Conservation (phyloP, 2,888 invertebrate genomes). For the Lithophane leautieri region DNA sequence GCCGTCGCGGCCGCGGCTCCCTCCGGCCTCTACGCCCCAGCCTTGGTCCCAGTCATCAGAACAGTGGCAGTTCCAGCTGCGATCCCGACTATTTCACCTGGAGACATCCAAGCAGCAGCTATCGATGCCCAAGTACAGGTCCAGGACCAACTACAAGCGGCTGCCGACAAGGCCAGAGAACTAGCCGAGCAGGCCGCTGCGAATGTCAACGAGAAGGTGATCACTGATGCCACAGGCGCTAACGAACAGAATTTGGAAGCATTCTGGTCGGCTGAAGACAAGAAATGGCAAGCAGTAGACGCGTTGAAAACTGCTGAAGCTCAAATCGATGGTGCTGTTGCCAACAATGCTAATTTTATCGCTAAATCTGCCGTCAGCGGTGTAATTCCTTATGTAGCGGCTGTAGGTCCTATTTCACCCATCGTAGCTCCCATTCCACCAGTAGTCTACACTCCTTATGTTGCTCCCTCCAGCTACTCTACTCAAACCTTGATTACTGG, state of each 20-base stretch:
- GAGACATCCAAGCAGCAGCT: constrained; percentile 84
- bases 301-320: constrained; percentile 82
- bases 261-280: constrained; percentile 82
- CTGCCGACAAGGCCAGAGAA: constrained; percentile 77
- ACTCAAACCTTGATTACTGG: constrained; percentile 33
- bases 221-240: constrained; percentile 72
- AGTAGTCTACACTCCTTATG: constrained; percentile 53
- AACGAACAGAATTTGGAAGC: constrained; percentile 75
- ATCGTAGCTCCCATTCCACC: constrained; percentile 62
- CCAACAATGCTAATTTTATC: constrained; percentile 72
- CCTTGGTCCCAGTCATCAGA: constrained; percentile 56
- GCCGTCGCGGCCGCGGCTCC: constrained; percentile 83
- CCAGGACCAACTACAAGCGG: constrained; percentile 75
- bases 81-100: constrained; percentile 78
- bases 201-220: constrained; percentile 74
- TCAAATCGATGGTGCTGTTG: constrained; percentile 78
- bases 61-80: constrained; percentile 67
- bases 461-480: constrained; percentile 30
- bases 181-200: constrained; percentile 75
- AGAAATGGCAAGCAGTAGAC: constrained; percentile 85
- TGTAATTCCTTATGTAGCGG: constrained; percentile 44
- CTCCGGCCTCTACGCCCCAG: constrained; percentile 66
- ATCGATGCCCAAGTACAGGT: constrained; percentile 79
- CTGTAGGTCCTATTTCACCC: constrained; percentile 49
- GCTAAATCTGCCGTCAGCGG: constrained; percentile 72